Base-by-base conservation (phyloP, 2,888 invertebrate genomes). In the Latheticus oryzae region DNA sequence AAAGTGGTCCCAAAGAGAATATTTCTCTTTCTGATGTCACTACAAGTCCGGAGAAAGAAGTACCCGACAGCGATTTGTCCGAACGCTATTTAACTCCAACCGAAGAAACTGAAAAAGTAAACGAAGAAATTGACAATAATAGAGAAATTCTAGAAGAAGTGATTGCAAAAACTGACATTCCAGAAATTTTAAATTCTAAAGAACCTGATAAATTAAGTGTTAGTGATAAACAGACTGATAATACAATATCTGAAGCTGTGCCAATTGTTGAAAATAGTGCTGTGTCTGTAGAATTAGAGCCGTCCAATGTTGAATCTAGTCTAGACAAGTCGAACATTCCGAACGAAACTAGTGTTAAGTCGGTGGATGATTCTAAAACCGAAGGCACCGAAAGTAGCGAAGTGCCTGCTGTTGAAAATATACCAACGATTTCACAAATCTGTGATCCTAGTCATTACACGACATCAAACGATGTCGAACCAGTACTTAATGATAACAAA, bases 371-470 rank as follows among this genome's bases (percentile, higher is more conserved):
- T 66, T 63, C 65, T 69, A 63, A 66, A 64, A 57, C 56, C 55
- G 62, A 62, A 35, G 58, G 53, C 48, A 54, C 52, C 53, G 58
- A 52, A 51, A 35, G 13, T 35, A 40, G 42, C 17, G 55, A 75
- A 70, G 73, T 73, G 72, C 72, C 73, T 72, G 62, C 64, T 63
- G 78, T 81, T 37, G 83, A 83, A 52, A 84, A 83, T 76, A 86
- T 88, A 68, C 85, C 87, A 71, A 86, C 87, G 62, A 88, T 88
- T 79, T 87, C 87, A 64, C 87, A 88, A 67, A 87, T 87, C 75
- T 88, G 88, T 81, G 88, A 88, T 80, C 87, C 87, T 72, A 87
- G 85, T 79, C 81, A 82, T 45, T 76, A 71, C 57, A 69, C 66
- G 62, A 66, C 66, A 63, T 65, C 62, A 63, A 64, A 60, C 30